phyloP scores from a whole-genome alignment of 2,888 invertebrate species.

The Leptinotarsa juncta region DNA sequence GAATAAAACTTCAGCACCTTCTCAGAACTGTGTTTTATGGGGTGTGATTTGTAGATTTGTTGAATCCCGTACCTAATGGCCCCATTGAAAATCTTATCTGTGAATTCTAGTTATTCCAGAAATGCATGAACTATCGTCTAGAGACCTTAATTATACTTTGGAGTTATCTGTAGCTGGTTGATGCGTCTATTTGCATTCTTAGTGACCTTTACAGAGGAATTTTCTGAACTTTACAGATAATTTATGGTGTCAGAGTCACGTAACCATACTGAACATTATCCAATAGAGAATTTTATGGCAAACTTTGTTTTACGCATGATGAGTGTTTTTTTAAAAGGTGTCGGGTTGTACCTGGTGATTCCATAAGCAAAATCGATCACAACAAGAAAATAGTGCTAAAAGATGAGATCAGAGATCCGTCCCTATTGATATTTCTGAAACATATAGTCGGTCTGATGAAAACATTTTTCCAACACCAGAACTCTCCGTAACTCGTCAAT shows the following conservation, averaged over 20 bases:
- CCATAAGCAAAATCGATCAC: too few relatives aligned
- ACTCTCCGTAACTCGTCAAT: too few relatives aligned
- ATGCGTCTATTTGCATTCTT: slow-evolving; percentile 3
- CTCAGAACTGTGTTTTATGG: too few relatives aligned
- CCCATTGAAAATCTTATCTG: neutral
- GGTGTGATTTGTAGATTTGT: too few relatives aligned
- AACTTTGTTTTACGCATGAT: neutral
- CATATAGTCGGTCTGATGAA: too few relatives aligned
- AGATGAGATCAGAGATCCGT: too few relatives aligned
- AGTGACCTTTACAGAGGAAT: slow-evolving; percentile 5
- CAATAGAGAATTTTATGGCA: neutral
- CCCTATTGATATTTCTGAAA: too few relatives aligned
- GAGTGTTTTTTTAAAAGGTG: neutral
- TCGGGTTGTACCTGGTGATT: neutral
- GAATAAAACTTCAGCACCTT: too few relatives aligned
- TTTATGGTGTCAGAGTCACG: slow-evolving; percentile 4
- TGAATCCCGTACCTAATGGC: too few relatives aligned
- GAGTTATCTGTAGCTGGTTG: slow-evolving; percentile 1
- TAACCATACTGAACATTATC: neutral
- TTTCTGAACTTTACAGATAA: slow-evolving; percentile 13
- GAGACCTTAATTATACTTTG: neutral
- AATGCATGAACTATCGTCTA: neutral
- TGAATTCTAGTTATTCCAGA: neutral
- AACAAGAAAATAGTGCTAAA: too few relatives aligned
- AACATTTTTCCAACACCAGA: too few relatives aligned